Percentiles rank a stretch among this genome's conserved stretches.
Evolutionary conservation across 2,888 invertebrate genomes (phyloP).

Genomic region (Notodonta dromedarius): DNA sequence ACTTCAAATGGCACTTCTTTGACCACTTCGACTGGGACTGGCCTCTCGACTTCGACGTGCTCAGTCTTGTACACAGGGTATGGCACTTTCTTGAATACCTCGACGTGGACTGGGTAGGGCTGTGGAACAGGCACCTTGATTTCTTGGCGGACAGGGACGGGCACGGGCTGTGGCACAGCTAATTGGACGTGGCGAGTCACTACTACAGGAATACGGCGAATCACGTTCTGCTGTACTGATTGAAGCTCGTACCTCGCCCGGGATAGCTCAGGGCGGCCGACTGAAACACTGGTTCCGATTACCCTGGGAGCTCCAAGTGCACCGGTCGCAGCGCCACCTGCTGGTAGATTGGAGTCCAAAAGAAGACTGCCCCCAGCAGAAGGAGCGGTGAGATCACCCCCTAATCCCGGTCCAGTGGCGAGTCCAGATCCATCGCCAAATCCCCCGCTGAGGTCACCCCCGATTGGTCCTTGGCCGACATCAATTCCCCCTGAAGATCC

Average conservation of each 20-base stretch:
- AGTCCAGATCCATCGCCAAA: conserved; percentile 12
- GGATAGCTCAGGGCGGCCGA: conserved; percentile 53
- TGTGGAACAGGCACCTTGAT: conserved; percentile 75
- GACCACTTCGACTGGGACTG: conserved; percentile 72
- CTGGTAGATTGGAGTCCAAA: conserved; percentile 27
- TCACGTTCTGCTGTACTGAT: conserved; percentile 73
- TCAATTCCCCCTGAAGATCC: neutral
- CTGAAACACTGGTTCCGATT: conserved; percentile 61
- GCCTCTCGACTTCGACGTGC: conserved; percentile 73
- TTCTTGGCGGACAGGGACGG: conserved; percentile 73
- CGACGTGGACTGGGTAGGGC: conserved; percentile 76
- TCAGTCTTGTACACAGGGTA: conserved; percentile 77
- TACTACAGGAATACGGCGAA: conserved; percentile 75
- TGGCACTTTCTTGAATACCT: conserved; percentile 74
- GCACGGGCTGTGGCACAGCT: conserved; percentile 67
- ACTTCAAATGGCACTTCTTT: conserved; percentile 73
- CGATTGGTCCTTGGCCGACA: conserved; percentile 8
- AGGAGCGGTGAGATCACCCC: conserved; percentile 19
- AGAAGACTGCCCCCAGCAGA: conserved; percentile 25
- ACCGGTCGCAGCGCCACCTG: conserved; percentile 23
- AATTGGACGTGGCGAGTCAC: conserved; percentile 73
- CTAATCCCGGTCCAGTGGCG: conserved; percentile 9
- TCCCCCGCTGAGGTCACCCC: conserved; percentile 6
- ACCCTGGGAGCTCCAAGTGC: conserved; percentile 55
- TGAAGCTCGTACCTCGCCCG: conserved; percentile 72